Evolutionary conservation across 2,888 invertebrate species (phyloP).

Genomic region (Oligia fasciuncula): DNA sequence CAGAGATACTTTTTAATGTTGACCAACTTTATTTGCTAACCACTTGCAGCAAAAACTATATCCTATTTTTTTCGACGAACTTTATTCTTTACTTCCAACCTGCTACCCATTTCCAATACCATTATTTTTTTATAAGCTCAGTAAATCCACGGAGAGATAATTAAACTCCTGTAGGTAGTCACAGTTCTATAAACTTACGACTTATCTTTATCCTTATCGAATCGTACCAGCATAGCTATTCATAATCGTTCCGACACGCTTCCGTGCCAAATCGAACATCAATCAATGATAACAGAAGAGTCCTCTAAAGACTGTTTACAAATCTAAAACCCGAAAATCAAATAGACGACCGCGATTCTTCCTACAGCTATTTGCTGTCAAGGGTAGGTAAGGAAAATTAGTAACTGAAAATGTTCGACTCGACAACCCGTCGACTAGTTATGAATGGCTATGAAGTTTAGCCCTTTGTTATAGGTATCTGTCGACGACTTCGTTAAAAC

Average conservation of each 20-base stretch:
- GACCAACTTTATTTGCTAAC: neutral
- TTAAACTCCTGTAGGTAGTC: no score
- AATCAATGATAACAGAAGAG: neutral
- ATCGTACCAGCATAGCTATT: neutral
- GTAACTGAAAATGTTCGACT: neutral
- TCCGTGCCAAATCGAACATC: neutral
- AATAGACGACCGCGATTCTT: neutral
- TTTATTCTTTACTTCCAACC: no score
- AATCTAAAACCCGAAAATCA: neutral
- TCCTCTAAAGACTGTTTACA: neutral
- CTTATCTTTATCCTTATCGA: neutral
- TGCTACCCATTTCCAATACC: no score
- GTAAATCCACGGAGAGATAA: neutral
- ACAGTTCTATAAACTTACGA: neutral
- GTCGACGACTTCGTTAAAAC: neutral
- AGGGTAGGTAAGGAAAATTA: neutral
- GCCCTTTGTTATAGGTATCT: neutral
- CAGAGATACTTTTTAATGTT: no score
- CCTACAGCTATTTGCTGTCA: neutral
- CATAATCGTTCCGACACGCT: neutral
- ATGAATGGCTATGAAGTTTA: neutral
- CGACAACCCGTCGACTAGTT: neutral
- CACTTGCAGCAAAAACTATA: no score
- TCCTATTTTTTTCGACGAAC: neutral
- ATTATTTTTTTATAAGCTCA: neutral